Conservation (phyloP, 2,888 invertebrate species). For the Emesis castigata region DNA sequence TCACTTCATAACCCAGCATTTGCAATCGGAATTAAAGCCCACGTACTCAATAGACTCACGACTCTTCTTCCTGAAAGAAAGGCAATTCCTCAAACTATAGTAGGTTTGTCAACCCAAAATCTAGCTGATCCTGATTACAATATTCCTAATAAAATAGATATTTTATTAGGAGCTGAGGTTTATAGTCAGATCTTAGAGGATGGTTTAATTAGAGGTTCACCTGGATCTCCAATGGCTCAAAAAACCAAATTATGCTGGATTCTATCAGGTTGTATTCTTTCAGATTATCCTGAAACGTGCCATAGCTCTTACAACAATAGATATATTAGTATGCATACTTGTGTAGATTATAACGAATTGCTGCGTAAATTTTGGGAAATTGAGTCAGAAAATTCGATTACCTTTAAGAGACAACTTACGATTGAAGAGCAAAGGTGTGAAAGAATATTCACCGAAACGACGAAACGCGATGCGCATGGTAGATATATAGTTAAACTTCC, state of each 20-base stretch:
- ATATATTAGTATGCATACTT: constrained; percentile 21
- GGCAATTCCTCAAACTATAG: not conserved
- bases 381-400: constrained; percentile 28
- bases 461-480: constrained; percentile 39
- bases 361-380: constrained; percentile 49
- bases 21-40: not conserved
- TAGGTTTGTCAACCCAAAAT: not conserved
- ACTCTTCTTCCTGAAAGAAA: constrained; percentile 2
- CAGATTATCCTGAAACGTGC: not conserved
- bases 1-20: not conserved
- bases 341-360: constrained; percentile 34
- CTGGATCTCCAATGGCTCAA: constrained; percentile 52
- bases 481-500: constrained; percentile 11
- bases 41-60: not conserved
- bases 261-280: constrained; percentile 47
- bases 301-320: not conserved
- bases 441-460: constrained; percentile 23
- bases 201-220: constrained; percentile 45
- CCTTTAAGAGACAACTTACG: constrained; percentile 17
- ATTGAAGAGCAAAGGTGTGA: constrained; percentile 40
- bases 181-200: constrained; percentile 56
- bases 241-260: constrained; percentile 64
- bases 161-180: constrained; percentile 33
- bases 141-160: not conserved
- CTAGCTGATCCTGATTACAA: not conserved